phyloP scores from a whole-genome alignment of 2,113 vertebrate species.

The Glaucidium brasilianum region DNA sequence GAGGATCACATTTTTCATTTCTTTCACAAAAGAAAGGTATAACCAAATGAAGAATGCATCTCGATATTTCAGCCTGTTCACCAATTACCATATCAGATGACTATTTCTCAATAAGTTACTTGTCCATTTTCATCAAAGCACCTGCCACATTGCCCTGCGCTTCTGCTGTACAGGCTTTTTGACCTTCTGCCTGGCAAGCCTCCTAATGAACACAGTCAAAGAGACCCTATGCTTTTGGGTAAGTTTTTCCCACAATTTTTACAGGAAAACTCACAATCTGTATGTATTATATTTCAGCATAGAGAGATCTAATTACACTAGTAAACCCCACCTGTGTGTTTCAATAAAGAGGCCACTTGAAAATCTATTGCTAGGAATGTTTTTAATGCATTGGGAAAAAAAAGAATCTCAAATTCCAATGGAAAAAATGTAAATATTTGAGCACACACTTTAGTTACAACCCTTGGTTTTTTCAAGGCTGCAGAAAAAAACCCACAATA shows the following conservation, averaged over 20 bases:
- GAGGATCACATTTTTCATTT: neutral
- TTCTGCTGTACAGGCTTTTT: neutral
- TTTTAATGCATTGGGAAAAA: neutral
- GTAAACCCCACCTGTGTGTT: neutral
- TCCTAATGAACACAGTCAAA: neutral
- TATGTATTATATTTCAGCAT: neutral
- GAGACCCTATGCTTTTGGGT: neutral
- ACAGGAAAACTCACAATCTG: neutral
- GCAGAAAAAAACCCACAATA: neutral
- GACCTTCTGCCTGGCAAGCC: neutral
- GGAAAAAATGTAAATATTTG: neutral
- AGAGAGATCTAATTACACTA: neutral
- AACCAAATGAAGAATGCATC: neutral
- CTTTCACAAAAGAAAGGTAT: neutral
- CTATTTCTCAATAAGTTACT: neutral
- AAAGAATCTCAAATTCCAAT: neutral
- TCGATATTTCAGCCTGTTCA: neutral
- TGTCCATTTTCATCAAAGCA: neutral
- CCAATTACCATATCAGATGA: neutral
- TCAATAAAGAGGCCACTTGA: neutral
- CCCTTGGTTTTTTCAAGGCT: neutral
- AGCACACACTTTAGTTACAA: neutral
- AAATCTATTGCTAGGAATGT: neutral
- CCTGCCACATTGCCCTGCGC: rapidly evolving
- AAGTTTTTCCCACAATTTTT: neutral